Evolutionary conservation across 2,888 invertebrate species (phyloP).

Genomic region (Cantharis flavilabris): DNA sequence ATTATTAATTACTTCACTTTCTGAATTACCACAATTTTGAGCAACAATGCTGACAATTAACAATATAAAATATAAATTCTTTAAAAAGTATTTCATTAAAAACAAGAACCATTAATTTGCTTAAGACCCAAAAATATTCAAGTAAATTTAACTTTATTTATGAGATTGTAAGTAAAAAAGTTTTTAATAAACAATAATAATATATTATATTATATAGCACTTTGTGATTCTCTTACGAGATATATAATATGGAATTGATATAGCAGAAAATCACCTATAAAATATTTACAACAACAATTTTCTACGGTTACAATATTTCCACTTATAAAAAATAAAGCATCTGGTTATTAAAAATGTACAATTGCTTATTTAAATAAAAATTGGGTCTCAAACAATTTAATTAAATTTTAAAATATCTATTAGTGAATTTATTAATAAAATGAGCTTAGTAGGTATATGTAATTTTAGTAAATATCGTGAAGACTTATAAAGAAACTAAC

Average conservation of each 20-base stretch:
- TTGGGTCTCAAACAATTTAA: neutral
- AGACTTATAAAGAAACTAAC: conserved; percentile 29
- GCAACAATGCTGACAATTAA: conserved; percentile 12
- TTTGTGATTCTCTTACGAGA: neutral
- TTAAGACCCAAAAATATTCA: neutral
- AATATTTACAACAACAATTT: neutral
- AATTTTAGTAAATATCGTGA: neutral
- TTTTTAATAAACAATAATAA: neutral
- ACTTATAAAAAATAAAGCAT: neutral
- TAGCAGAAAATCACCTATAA: neutral
- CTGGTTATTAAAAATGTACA: neutral
- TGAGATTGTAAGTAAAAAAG: neutral
- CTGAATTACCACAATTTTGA: conserved; percentile 22
- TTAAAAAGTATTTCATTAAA: neutral
- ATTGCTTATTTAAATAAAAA: neutral
- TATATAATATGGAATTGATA: neutral
- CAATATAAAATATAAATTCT: neutral
- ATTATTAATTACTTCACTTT: neutral
- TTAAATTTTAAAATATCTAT: neutral
- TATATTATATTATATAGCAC: neutral
- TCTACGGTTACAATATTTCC: neutral
- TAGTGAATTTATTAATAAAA: neutral
- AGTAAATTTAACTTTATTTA: neutral
- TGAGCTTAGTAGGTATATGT: neutral
- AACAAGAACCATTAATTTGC: neutral